A percentile compares a stretch with the other conserved stretches of the same genome.
Conservation (phyloP, 2,113 vertebrate genomes). For the Dermatemys mawii region DNA sequence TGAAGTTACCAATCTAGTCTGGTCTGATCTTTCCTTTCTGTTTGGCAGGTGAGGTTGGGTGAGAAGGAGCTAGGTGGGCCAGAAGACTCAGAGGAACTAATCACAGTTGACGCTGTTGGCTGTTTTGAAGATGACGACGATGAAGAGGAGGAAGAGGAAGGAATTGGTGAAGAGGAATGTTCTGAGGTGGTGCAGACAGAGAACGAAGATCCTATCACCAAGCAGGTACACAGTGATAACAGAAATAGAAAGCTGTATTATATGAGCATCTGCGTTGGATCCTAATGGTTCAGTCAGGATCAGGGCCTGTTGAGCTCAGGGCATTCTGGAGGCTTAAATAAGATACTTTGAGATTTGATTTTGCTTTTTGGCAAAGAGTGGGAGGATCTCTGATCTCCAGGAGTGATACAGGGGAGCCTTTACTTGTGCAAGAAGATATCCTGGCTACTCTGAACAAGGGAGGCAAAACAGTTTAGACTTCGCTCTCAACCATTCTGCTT, state of each 20-base stretch:
- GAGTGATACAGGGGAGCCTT: not conserved
- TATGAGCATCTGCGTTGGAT: not conserved
- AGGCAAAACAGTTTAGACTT: not conserved
- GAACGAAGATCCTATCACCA: conserved; percentile 57
- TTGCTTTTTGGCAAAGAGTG: not conserved
- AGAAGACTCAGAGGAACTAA: conserved; percentile 85
- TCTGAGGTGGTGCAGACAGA: conserved; percentile 50
- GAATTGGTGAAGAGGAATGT: conserved; percentile 69
- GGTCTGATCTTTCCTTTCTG: not conserved
- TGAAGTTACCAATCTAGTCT: not conserved
- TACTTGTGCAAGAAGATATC: not conserved
- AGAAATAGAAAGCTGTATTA: not conserved
- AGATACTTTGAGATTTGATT: not conserved
- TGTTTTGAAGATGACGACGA: conserved; percentile 87
- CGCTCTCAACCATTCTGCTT: not conserved
- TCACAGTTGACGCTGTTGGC: conserved; percentile 90
- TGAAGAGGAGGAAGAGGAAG: conserved; percentile 80
- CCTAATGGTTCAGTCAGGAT: not conserved
- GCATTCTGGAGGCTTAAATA: not conserved
- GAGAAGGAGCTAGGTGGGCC: conserved; percentile 82
- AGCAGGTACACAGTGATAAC: conserved; percentile 45
- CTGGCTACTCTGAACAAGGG: not conserved
- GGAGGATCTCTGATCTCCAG: not conserved
- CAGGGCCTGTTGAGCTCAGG: not conserved
- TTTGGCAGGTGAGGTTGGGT: conserved; percentile 72